phyloP scores from a whole-genome alignment of 1,140 invertebrate genomes.

The Pemphigus obesinymphae region DNA sequence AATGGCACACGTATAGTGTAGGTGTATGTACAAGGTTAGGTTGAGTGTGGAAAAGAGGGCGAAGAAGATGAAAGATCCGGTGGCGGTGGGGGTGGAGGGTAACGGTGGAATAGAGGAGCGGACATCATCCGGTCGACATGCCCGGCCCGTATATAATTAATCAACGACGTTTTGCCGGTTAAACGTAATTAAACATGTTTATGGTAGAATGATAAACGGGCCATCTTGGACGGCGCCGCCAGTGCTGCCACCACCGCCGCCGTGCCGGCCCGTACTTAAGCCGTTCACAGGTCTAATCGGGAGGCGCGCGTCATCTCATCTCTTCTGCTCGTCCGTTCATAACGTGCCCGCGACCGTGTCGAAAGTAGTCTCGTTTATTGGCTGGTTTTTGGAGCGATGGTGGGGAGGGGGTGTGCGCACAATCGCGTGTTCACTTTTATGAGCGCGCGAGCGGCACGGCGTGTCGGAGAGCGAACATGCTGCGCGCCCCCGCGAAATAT shows the following conservation, averaged over 20 bases:
- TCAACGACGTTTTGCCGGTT: conserved; percentile 35
- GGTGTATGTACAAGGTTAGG: neutral
- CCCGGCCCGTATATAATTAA: conserved; percentile 26
- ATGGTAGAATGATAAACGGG: conserved; percentile 33
- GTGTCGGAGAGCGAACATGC: neutral
- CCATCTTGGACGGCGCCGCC: neutral
- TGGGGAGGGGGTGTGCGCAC: too few species aligned
- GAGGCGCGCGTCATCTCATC: neutral
- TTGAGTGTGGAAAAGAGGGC: neutral
- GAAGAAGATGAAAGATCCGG: neutral
- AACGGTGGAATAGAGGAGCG: neutral
- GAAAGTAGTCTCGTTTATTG: too few species aligned
- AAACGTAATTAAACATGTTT: conserved; percentile 39
- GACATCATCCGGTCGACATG: conserved; percentile 28
- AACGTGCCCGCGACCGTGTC: conserved; percentile 4
- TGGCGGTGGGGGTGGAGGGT: too few species aligned
- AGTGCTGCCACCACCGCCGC: neutral
- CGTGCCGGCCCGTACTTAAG: neutral
- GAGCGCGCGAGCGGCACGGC: neutral
- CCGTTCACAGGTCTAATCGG: conserved; percentile 5
- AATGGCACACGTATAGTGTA: too few species aligned
- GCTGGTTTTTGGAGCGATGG: too few species aligned
- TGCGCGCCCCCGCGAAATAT: neutral
- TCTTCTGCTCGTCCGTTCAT: neutral
- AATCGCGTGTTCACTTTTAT: neutral